These are phyloP conservation scores for human DNA, from an alignment of 2,113 vertebrate species.

Conservation along the genomic window DNA sequence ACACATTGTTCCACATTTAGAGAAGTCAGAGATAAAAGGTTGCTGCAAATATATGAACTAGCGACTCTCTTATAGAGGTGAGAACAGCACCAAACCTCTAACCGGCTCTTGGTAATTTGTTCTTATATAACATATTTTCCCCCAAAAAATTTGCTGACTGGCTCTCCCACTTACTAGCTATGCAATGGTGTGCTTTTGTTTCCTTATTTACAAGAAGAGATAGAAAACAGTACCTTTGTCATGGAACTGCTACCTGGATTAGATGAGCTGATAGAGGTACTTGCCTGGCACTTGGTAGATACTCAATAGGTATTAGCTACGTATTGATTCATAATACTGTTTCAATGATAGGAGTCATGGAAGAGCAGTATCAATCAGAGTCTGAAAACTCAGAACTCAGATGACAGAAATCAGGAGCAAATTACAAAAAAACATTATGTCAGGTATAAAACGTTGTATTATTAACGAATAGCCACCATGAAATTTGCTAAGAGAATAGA, in stretches of 20 bases:
- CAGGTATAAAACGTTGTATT: not conserved
- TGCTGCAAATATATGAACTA: not conserved
- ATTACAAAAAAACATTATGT: not conserved
- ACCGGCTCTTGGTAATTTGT: not conserved
- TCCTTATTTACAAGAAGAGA: not conserved
- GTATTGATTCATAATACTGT: not conserved
- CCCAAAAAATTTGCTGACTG: fast-evolving
- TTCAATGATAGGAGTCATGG: not conserved
- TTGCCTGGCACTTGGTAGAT: not conserved
- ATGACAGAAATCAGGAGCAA: not conserved
- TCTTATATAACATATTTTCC: not conserved
- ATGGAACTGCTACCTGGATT: not conserved
- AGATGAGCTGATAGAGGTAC: fast-evolving
- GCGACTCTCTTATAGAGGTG: not conserved
- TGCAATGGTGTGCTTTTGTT: not conserved
- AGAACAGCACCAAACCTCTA: not conserved
- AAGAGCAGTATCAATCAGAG: not conserved
- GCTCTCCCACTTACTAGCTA: not conserved
- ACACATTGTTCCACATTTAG: not conserved
- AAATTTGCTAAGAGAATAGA: not conserved
- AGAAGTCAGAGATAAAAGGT: not conserved
- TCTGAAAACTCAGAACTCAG: not conserved
- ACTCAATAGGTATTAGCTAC: not conserved
- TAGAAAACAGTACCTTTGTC: not conserved
- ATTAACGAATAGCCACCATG: not conserved